A percentile compares a stretch with the other conserved stretches of the same genome.
These are phyloP conservation scores for Aphaenogaster floridana DNA, from an alignment of 1,140 invertebrate species.

Conservation along the genomic window DNA sequence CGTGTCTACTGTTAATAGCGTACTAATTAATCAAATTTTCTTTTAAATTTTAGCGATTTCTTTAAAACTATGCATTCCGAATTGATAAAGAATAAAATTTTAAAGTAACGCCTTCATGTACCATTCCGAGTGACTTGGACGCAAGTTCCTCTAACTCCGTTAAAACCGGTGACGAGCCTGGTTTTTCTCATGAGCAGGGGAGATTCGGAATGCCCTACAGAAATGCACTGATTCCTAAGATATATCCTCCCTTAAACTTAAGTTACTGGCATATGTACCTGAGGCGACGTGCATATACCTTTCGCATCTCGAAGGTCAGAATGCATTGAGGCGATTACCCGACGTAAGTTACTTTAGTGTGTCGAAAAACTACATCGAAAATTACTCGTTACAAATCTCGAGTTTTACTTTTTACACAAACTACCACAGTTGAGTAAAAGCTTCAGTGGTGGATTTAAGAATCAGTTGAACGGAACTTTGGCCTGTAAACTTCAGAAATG, in stretches of 20 bases:
- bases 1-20: not conserved
- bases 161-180: slow-evolving; percentile 41
- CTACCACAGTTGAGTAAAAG: slow-evolving; percentile 68
- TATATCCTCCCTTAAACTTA: slow-evolving; percentile 68
- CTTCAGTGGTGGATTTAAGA: slow-evolving; percentile 42
- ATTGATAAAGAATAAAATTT: slow-evolving; percentile 9
- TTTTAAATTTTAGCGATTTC: not conserved
- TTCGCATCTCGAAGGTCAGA: slow-evolving; percentile 67
- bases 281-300: slow-evolving; percentile 66
- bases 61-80: not conserved
- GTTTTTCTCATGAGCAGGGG: slow-evolving; percentile 63
- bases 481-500: not conserved
- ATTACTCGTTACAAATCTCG: slow-evolving; percentile 67
- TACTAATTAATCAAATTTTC: not conserved
- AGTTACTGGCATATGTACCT: slow-evolving; percentile 68
- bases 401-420: slow-evolving; percentile 64
- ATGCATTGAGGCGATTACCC: slow-evolving; percentile 70
- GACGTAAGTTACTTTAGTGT: slow-evolving; percentile 78
- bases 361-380: slow-evolving; percentile 76
- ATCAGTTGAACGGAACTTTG: not conserved
- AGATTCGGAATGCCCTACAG: slow-evolving; percentile 78
- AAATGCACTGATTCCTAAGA: slow-evolving; percentile 78
- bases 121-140: slow-evolving; percentile 30
- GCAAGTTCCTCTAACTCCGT: slow-evolving; percentile 20
- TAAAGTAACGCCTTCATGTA: slow-evolving; percentile 48